These are phyloP conservation scores for Camelus dromedarius DNA, from an alignment of 2,113 vertebrate species.

Conservation along the genomic window DNA sequence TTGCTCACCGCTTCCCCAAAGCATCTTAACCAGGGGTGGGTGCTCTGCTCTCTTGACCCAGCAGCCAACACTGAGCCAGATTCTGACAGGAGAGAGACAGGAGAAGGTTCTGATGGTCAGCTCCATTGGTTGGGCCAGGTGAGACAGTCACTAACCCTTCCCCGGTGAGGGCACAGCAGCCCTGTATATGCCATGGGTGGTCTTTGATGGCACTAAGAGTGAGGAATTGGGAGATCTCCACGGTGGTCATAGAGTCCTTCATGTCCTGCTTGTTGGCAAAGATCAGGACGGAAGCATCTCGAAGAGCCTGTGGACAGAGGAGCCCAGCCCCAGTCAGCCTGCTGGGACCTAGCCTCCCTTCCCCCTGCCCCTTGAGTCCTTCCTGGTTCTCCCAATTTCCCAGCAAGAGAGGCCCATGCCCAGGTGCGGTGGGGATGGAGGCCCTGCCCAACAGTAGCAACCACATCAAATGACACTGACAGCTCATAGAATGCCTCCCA, in stretches of 20 bases:
- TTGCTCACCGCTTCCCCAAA: not conserved
- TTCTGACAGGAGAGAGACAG: not conserved
- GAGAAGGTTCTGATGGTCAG: not conserved
- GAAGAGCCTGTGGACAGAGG: constrained; percentile 86
- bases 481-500: not conserved
- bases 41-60: not conserved
- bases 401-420: not conserved
- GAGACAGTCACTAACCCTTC: constrained; percentile 89
- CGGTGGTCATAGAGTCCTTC: constrained; percentile 90
- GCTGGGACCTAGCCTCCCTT: not conserved
- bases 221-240: constrained; percentile 90
- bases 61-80: not conserved
- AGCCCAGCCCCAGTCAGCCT: not conserved
- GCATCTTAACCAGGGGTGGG: not conserved
- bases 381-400: not conserved
- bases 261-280: constrained; percentile 94
- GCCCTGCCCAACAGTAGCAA: not conserved
- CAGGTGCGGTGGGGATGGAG: too few species aligned
- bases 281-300: constrained; percentile 89
- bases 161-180: constrained; percentile 92
- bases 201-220: constrained; percentile 90
- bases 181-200: constrained; percentile 92
- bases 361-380: not conserved
- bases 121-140: not conserved
- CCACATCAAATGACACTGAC: too few species aligned